phyloP scores from a whole-genome alignment of 2,888 invertebrate species.

The Pemphredon lugubris region DNA sequence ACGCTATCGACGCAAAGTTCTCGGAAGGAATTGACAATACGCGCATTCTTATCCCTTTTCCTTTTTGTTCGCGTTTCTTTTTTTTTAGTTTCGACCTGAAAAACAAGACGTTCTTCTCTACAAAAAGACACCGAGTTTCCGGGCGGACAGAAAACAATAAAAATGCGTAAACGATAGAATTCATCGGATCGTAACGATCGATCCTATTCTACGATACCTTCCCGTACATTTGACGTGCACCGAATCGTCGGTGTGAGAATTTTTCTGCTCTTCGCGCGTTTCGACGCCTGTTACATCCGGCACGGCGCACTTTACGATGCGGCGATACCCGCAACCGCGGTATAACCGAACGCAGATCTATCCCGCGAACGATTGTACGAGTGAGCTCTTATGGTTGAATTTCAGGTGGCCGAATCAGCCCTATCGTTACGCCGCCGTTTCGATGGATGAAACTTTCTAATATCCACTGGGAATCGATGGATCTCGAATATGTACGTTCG shows the following conservation, averaged over 20 bases:
- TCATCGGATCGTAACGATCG: slow-evolving; percentile 14
- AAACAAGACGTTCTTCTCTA: too few species aligned
- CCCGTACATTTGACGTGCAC: neutral
- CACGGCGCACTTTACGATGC: slow-evolving; percentile 36
- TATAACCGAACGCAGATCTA: slow-evolving; percentile 5
- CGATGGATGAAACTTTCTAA: slow-evolving; percentile 1
- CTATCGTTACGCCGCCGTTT: neutral
- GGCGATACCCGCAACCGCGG: slow-evolving; percentile 12
- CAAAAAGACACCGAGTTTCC: too few species aligned
- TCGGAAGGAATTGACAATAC: too few species aligned
- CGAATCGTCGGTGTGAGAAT: slow-evolving; percentile 5
- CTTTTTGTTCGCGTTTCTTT: too few species aligned
- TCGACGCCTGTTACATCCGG: slow-evolving; percentile 35
- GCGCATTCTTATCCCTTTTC: too few species aligned
- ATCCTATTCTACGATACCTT: slow-evolving; percentile 1
- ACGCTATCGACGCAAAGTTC: too few species aligned
- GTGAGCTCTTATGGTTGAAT: slow-evolving; percentile 22
- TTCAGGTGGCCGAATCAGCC: slow-evolving; percentile 16
- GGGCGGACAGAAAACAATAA: neutral
- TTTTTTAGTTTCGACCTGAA: too few species aligned
- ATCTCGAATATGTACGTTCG: slow-evolving; percentile 18
- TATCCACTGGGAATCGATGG: slow-evolving; percentile 5
- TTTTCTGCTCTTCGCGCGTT: slow-evolving; percentile 24
- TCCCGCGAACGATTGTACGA: neutral
- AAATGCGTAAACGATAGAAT: slow-evolving; percentile 4